Base-by-base conservation (phyloP, 2,113 vertebrate species). In the Piaya cayana region DNA sequence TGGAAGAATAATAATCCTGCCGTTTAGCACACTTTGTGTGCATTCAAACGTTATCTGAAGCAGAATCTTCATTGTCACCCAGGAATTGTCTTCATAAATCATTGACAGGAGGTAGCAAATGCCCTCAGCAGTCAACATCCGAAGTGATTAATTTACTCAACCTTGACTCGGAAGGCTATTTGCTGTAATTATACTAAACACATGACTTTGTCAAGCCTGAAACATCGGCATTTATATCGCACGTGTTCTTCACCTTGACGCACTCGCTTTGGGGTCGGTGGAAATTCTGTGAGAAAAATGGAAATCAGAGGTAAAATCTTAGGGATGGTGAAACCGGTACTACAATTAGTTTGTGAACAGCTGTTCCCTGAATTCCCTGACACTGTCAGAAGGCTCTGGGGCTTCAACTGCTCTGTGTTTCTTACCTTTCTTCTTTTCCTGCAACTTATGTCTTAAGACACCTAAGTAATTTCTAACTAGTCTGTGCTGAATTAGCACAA, bases 111-210 rank as follows among this genome's bases (percentile, higher is more conserved):
- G 39, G 93, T 76, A 71, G 37, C 12, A 81, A 96, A 85, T 37
- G 62, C 85, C n/a, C 75, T 95, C 45, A 77, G 36, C 50, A 90
- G 49, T 88, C 82, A 92, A 71, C 81, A 90, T 37, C 12, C 82
- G 74, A 94, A 78, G 58, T 52, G 58, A 77, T 83, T 88, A 69
- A 94, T 70, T 95, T 90, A 53, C 90, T 93, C 62, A 93, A n/a
- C 50, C 75, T 88, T 94, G 78, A 79, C 58, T 90, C 5, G 7
- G 45, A 84, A 91, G 43, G 49, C 15, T 86, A 42, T 90, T 92
- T 83, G 23, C 34, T 76, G 36, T 90, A 88, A 86, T 69, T 78
- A 86, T 74, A 52, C 76, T 59, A 52, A 88, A 89, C 21, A 37
- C 7, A 49, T 13, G 20, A 62, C 36, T 75, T 74, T 74, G 43